phyloP scores from a whole-genome alignment of 2,113 vertebrate genomes.

The Hemibates koningsi region DNA sequence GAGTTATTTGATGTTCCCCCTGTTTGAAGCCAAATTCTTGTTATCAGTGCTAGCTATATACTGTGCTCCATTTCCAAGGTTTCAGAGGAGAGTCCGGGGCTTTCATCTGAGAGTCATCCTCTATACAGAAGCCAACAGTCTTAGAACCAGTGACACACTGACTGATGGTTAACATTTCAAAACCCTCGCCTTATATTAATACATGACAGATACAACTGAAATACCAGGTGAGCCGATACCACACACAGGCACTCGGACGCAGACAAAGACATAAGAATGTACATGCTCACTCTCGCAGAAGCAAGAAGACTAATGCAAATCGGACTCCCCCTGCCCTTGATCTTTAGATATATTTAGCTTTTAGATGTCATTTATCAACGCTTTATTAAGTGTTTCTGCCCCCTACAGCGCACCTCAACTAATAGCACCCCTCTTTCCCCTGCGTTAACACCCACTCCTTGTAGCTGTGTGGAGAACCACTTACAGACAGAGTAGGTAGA shows the following conservation, averaged over 20 bases:
- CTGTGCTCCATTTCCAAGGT: constrained; percentile 81
- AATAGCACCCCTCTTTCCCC: background rate
- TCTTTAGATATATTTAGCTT: constrained; percentile 62
- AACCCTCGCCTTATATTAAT: constrained; percentile 57
- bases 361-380: constrained; percentile 68
- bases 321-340: background rate
- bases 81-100: constrained; percentile 75
- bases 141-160: constrained; percentile 58
- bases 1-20: constrained; percentile 85
- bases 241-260: constrained; percentile 13
- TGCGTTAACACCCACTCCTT: constrained; percentile 53
- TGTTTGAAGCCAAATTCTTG: constrained; percentile 86
- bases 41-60: constrained; percentile 83
- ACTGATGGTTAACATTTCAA: constrained; percentile 67
- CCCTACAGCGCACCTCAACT: constrained; percentile 11
- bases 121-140: constrained; percentile 58
- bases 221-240: constrained; percentile 31
- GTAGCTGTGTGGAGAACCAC: constrained; percentile 71
- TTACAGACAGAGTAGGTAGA: constrained; percentile 71
- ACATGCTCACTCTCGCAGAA: background rate
- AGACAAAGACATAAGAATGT: constrained; percentile 2
- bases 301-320: constrained; percentile 20
- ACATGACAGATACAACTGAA: constrained; percentile 52
- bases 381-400: constrained; percentile 70
- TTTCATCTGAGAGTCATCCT: constrained; percentile 83